Conservation (phyloP, 2,797 vertebrate species). For the Mormyrops attenuatus region DNA sequence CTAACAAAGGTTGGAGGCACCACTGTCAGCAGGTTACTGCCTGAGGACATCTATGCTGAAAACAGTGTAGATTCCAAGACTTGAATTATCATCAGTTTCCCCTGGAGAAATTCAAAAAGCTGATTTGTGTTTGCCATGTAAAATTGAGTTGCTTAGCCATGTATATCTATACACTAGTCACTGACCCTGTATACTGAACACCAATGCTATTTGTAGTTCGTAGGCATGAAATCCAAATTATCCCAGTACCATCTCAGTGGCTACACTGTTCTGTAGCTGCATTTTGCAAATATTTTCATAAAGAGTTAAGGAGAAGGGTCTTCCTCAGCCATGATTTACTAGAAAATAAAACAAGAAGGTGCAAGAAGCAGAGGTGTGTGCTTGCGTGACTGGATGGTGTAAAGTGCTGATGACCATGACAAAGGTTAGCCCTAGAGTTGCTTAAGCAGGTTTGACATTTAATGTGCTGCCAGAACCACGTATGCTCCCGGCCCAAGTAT, state of each 20-base stretch:
- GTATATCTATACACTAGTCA: background rate
- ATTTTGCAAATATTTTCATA: background rate
- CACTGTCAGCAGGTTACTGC: background rate
- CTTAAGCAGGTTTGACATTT: conserved; percentile 3
- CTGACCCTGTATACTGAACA: background rate
- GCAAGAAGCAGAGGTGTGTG: background rate
- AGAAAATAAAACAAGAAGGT: background rate
- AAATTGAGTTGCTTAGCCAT: background rate
- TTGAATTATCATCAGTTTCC: background rate
- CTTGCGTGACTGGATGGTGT: background rate
- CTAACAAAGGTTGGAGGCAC: background rate
- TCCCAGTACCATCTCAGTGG: background rate
- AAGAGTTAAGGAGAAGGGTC: background rate
- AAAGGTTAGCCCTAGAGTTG: background rate
- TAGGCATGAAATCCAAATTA: background rate
- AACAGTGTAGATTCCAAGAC: background rate
- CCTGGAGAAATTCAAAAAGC: background rate
- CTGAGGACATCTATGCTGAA: background rate
- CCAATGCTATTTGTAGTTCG: background rate
- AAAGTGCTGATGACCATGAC: background rate
- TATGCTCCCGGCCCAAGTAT: background rate
- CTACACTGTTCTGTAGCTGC: background rate
- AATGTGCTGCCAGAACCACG: background rate
- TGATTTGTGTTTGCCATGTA: conserved; percentile 7
- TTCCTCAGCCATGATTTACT: background rate